Percentiles rank a stretch among this genome's conserved stretches.
These are phyloP conservation scores for Centropus bengalensis DNA, from an alignment of 2,113 vertebrate genomes.

Conservation along the genomic window DNA sequence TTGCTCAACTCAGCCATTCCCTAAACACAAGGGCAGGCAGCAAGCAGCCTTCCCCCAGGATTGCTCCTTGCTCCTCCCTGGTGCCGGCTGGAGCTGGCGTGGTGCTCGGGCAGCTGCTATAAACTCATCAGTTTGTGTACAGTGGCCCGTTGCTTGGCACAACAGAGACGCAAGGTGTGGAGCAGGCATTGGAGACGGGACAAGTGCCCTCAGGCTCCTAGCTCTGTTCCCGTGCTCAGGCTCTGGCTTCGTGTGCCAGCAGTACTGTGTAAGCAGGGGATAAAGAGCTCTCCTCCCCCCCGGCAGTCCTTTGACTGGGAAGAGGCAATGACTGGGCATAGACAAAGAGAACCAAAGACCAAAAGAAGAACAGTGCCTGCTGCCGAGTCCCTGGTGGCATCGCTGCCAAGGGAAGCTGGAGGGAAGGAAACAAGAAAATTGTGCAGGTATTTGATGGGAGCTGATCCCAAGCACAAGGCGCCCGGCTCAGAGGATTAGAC, in stretches of 20 bases:
- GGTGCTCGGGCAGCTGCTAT: background rate
- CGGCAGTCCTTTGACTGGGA: background rate
- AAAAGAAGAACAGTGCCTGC: accelerated
- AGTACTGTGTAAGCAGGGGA: accelerated
- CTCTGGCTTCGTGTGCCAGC: background rate
- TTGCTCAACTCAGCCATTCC: background rate
- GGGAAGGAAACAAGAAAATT: background rate
- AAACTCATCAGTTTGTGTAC: accelerated
- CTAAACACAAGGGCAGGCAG: background rate
- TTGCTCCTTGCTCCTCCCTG: background rate
- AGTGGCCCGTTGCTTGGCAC: accelerated
- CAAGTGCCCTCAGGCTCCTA: background rate
- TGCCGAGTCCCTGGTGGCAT: background rate
- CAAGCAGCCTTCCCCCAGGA: background rate
- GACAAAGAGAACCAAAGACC: background rate
- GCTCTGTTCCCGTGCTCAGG: accelerated
- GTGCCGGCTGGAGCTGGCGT: background rate
- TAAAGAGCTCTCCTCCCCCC: background rate
- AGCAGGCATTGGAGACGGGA: background rate
- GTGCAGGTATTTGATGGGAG: background rate
- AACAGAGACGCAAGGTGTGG: background rate
- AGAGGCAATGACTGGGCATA: background rate
- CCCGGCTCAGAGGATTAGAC: background rate
- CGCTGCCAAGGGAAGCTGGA: background rate
- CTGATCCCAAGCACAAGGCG: background rate